Base-by-base conservation (phyloP, 2,113 vertebrate genomes). In the Etheostoma cragini region DNA sequence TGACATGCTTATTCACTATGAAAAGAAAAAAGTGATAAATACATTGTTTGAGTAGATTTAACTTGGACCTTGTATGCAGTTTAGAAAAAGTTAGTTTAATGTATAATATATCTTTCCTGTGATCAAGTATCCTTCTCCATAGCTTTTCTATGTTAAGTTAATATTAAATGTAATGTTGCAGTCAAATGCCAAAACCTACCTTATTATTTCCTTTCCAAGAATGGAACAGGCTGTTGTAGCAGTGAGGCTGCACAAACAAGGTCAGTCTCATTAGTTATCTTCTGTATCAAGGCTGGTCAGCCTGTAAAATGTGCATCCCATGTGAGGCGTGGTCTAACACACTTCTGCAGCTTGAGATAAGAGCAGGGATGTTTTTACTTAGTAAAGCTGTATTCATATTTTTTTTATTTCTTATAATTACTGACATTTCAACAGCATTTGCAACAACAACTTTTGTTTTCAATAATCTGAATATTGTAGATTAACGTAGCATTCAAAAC, bases 291-390 rank as follows among this genome's bases (percentile, higher is more conserved):
- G n/a, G 33, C 64, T 24, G 19, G 3, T 47, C 67, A 61, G 60
- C 63, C 2, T 11, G 8, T 11, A 42, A 0, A 60, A 38, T 60
- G 30, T 58, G 21, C 38, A 38, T 70, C 49, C 8, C 26, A 49
- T 54, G 8, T 46, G 45, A 72, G 88, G 89, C 17, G 84, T 81
- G 87, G 88, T 38, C 0, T 62, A 64, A 79, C 26, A 53, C 12
- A 58, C 66, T 12, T 79, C 85, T 93, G 89, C 79, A 73, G n/a
- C 58, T 53, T 4, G 22, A 92, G 92, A 92, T 92, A 94, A 93
- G 88, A 82, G 21, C 22, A 49, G 11, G 4, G 38, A 15, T n/a
- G n/a, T n/a, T n/a, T n/a, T n/a, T n/a, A n/a, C n/a, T n/a, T n/a
- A n/a, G n/a, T n/a, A n/a, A n/a, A n/a, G n/a, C 35, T 58, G 17